Percentiles rank a stretch among this genome's conserved stretches.
Evolutionary conservation across 1,140 invertebrate genomes (phyloP).

Genomic region (Odontomachus brunneus): DNA sequence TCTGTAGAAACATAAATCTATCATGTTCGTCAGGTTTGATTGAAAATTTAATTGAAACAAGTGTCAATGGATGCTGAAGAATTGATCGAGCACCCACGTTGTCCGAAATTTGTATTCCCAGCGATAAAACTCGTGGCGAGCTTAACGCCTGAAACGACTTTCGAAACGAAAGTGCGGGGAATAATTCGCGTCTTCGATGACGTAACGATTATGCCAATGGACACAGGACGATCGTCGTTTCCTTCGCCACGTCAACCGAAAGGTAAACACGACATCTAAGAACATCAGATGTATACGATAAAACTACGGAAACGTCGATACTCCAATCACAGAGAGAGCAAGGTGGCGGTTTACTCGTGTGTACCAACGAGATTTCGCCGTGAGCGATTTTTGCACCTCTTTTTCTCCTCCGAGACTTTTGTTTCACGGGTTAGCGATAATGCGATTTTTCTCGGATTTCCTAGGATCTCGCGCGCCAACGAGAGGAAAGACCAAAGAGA

Average conservation of each 20-base stretch:
- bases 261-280: not conserved
- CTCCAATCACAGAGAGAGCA: conserved; percentile 21
- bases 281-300: not conserved
- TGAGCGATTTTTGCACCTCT: not conserved
- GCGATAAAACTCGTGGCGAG: not conserved
- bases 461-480: conserved; percentile 54
- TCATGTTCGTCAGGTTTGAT: conserved; percentile 14
- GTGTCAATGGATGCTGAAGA: conserved; percentile 34
- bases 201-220: not conserved
- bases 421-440: conserved; percentile 72
- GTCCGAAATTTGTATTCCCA: conserved; percentile 12
- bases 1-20: conserved; percentile 8
- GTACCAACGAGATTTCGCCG: conserved; percentile 10
- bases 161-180: not conserved
- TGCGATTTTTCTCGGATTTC: conserved; percentile 72
- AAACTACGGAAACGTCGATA: conserved; percentile 5
- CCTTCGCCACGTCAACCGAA: not conserved
- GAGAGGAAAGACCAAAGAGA: conserved; percentile 8
- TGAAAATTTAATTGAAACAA: conserved; percentile 49
- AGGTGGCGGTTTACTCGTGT: conserved; percentile 13
- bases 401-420: conserved; percentile 45
- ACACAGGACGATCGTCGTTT: not conserved
- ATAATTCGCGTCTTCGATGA: not conserved
- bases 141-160: conserved; percentile 5
- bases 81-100: not conserved